Percentiles rank a stretch among this genome's conserved stretches.
phyloP scores from a whole-genome alignment of 2,888 invertebrate species.

The Lymantria monacha region DNA sequence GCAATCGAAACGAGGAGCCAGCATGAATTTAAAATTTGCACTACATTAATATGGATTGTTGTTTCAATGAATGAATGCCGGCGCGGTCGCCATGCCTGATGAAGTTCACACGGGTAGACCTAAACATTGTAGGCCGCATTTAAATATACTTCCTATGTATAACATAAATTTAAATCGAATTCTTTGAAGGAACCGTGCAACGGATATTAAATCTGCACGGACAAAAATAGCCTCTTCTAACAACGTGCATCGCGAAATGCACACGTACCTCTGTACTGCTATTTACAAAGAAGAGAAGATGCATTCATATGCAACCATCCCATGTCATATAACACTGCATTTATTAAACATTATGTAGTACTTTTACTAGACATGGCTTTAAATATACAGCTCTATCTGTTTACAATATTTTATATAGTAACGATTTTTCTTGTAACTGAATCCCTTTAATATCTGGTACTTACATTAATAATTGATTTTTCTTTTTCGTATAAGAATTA shows the following conservation, averaged over 20 bases:
- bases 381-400: no score
- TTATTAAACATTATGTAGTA: not conserved
- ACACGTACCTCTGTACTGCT: slow-evolving; percentile 58
- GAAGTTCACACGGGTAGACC: slow-evolving; percentile 80
- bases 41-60: slow-evolving; percentile 81
- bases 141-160: slow-evolving; percentile 81
- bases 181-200: slow-evolving; percentile 76
- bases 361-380: no score
- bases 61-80: slow-evolving; percentile 80
- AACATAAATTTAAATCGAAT: slow-evolving; percentile 75
- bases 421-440: no score
- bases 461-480: no score
- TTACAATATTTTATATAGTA: no score
- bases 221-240: slow-evolving; percentile 73
- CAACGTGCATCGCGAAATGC: slow-evolving; percentile 57
- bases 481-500: no score
- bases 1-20: slow-evolving; percentile 73
- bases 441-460: no score
- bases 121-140: slow-evolving; percentile 78
- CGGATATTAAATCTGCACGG: slow-evolving; percentile 67
- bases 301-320: slow-evolving; percentile 8
- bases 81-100: slow-evolving; percentile 78
- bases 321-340: not conserved
- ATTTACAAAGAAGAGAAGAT: slow-evolving; percentile 38
- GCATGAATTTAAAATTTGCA: slow-evolving; percentile 81